Evolutionary conservation across 2,888 invertebrate genomes (phyloP).

Genomic region (Bombyx huttoni): DNA sequence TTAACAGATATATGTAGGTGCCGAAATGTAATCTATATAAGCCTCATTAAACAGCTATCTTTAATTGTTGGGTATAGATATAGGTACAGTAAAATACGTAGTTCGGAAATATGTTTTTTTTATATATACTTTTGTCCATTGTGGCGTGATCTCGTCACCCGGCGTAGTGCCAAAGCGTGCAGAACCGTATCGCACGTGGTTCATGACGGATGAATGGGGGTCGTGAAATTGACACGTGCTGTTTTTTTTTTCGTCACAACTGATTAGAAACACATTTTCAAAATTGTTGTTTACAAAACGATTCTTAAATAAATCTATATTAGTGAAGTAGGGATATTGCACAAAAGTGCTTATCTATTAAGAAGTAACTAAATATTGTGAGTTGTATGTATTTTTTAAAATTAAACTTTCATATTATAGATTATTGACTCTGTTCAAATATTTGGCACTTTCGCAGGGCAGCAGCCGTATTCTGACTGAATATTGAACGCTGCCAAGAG

Average conservation of each 20-base stretch:
- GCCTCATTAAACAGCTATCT: neutral
- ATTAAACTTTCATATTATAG: neutral
- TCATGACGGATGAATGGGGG: slow-evolving; percentile 58
- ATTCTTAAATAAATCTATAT: too few species aligned
- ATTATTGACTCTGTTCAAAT: neutral
- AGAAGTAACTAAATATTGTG: too few species aligned
- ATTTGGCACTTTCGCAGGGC: slow-evolving; percentile 31
- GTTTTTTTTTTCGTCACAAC: slow-evolving; percentile 4
- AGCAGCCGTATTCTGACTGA: slow-evolving; percentile 13
- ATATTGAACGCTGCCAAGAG: slow-evolving; percentile 37
- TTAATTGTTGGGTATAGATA: neutral
- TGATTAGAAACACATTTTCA: slow-evolving; percentile 5
- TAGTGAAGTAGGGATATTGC: too few species aligned
- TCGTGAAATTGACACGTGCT: slow-evolving; percentile 38
- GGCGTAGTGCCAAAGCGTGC: slow-evolving; percentile 57
- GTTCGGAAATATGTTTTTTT: neutral
- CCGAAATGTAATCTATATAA: neutral
- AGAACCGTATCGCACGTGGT: slow-evolving; percentile 40
- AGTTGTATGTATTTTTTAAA: too few species aligned
- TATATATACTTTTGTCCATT: slow-evolving; percentile 25
- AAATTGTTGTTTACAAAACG: slow-evolving; percentile 1
- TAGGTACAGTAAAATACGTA: neutral
- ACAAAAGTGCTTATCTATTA: too few species aligned
- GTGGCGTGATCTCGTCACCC: slow-evolving; percentile 44
- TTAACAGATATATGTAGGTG: neutral